These are phyloP conservation scores for Tapirus terrestris DNA, from an alignment of 2,113 vertebrate genomes.

Conservation along the genomic window DNA sequence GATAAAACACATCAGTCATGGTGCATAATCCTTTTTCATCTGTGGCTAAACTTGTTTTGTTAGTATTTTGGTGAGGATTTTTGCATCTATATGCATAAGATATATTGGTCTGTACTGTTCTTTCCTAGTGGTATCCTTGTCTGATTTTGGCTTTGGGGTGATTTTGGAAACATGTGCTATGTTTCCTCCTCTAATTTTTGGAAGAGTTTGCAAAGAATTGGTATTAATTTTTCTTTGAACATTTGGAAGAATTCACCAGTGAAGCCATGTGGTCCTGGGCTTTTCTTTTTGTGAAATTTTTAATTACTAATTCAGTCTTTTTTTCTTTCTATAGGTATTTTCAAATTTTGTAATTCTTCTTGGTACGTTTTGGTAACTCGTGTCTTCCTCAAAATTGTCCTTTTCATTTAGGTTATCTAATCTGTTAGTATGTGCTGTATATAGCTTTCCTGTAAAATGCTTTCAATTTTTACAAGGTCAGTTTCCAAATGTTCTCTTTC, in stretches of 20 bases:
- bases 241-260: neutral
- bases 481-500: neutral
- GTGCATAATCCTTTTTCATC: neutral
- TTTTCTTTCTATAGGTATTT: neutral
- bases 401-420: neutral
- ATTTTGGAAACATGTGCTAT: neutral
- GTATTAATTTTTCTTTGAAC: neutral
- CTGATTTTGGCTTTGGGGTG: neutral
- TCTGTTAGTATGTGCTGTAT: neutral
- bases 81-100: neutral
- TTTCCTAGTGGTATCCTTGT: neutral
- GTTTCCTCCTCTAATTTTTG: neutral
- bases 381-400: neutral
- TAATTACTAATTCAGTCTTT: neutral
- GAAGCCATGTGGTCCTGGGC: neutral
- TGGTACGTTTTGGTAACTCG: neutral
- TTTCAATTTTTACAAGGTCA: neutral
- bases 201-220: neutral
- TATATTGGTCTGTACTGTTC: neutral
- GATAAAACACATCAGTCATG: neutral
- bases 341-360: neutral
- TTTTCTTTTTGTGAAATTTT: neutral
- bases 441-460: neutral
- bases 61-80: neutral
- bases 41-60: neutral